Evolutionary conservation across 2,113 vertebrate species (phyloP).

Genomic region (Xenopus borealis): DNA sequence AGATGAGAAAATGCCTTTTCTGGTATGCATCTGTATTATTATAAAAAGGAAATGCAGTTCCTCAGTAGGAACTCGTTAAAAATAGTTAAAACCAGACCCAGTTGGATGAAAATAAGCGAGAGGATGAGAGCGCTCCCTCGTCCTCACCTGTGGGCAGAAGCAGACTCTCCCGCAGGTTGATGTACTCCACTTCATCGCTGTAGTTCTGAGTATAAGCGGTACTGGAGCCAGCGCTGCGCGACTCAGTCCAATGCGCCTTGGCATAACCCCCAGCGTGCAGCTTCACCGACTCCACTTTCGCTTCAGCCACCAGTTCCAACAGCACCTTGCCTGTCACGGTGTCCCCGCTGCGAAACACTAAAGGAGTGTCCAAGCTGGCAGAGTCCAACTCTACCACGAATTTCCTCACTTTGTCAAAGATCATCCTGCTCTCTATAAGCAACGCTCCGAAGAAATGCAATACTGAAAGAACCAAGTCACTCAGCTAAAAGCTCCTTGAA

Average conservation of each 20-base stretch:
- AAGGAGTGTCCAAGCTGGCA: slow-evolving; percentile 63
- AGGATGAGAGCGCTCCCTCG: too few species aligned
- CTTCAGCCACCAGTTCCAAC: slow-evolving; percentile 70
- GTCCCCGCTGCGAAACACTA: slow-evolving; percentile 83
- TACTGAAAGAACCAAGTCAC: too few species aligned
- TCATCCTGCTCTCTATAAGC: slow-evolving; percentile 61
- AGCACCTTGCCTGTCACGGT: slow-evolving; percentile 81
- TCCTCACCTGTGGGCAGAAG: slow-evolving; percentile 56
- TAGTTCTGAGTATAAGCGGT: slow-evolving; percentile 94
- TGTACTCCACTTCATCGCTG: slow-evolving; percentile 89
- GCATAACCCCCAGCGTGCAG: slow-evolving; percentile 84
- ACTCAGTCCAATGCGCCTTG: slow-evolving; percentile 92
- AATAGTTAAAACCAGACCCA: too few species aligned
- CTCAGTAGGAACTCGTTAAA: too few species aligned
- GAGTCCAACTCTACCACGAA: slow-evolving; percentile 77
- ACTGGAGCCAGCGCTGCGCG: slow-evolving; percentile 90
- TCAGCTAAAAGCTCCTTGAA: too few species aligned
- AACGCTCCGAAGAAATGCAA: not conserved
- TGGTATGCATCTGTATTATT: too few species aligned
- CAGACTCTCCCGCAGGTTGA: slow-evolving; percentile 78
- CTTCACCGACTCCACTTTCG: slow-evolving; percentile 71
- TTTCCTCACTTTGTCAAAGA: slow-evolving; percentile 80
- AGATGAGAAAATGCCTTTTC: too few species aligned
- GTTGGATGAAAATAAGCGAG: too few species aligned
- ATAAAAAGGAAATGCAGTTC: too few species aligned